phyloP scores from a whole-genome alignment of 1,140 invertebrate genomes.

The Eupeodes corollae region DNA sequence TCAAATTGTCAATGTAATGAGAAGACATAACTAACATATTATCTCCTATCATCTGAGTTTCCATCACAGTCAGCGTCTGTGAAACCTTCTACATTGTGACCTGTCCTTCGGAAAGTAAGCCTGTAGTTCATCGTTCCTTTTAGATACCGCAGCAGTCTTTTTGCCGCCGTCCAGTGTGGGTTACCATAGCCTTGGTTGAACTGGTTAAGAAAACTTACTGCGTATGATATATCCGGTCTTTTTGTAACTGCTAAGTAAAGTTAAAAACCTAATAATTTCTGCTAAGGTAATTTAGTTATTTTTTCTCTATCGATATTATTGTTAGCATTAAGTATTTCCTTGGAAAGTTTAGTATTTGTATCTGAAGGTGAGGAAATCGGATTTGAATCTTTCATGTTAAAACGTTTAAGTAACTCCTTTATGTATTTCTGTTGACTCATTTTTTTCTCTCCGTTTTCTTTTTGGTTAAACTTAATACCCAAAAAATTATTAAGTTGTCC shows the following conservation, averaged over 20 bases:
- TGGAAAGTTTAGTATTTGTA: too few relatives aligned
- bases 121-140: constrained; percentile 16
- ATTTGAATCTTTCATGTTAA: too few relatives aligned
- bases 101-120: constrained; percentile 7
- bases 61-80: constrained; percentile 30
- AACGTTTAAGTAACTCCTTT: too few relatives aligned
- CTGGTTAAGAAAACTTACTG: constrained; percentile 26
- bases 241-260: constrained; percentile 32
- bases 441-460: too few relatives aligned
- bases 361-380: too few relatives aligned
- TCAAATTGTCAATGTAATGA: constrained; percentile 12
- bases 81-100: not conserved
- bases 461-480: too few relatives aligned
- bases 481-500: too few relatives aligned
- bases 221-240: constrained; percentile 35
- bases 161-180: constrained; percentile 29
- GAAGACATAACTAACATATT: constrained; percentile 25
- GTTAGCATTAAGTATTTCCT: too few relatives aligned
- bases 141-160: constrained; percentile 33
- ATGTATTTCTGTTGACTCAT: too few relatives aligned
- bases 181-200: constrained; percentile 23
- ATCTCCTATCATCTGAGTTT: constrained; percentile 22
- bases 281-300: constrained; percentile 18
- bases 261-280: constrained; percentile 28
- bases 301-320: constrained; percentile 6